phyloP scores from a whole-genome alignment of 2,113 vertebrate species.

The Panthera uncia region DNA sequence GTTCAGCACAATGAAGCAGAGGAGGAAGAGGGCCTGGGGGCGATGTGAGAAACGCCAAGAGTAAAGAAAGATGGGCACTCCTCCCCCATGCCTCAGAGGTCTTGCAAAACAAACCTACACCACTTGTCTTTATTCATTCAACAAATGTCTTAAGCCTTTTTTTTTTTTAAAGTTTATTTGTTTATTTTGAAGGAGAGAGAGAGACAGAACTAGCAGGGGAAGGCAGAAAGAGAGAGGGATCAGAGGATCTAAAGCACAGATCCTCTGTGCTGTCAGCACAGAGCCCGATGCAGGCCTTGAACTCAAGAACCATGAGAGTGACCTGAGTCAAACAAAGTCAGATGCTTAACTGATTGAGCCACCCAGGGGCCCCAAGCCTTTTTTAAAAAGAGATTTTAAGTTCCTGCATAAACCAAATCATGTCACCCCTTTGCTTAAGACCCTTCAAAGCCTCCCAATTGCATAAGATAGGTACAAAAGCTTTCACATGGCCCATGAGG shows the following conservation, averaged over 20 bases:
- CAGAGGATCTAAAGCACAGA: no score
- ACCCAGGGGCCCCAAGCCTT: no score
- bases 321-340: no score
- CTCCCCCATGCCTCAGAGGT: background rate
- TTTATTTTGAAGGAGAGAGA: no score
- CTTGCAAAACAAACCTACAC: background rate
- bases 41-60: background rate
- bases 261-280: no score
- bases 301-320: no score
- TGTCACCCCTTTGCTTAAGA: background rate
- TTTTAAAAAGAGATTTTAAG: background rate
- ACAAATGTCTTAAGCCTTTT: background rate
- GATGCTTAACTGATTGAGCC: no score
- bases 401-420: background rate
- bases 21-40: background rate
- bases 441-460: background rate
- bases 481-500: background rate
- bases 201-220: no score
- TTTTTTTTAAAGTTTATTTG: background rate
- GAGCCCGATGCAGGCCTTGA: no score
- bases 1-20: background rate
- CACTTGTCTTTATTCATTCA: background rate
- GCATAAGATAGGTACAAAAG: fast-evolving
- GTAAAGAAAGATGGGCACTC: background rate
- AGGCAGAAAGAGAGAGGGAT: no score